A percentile compares a stretch with the other conserved stretches of the same genome.
phyloP scores from a whole-genome alignment of 2,113 vertebrate genomes.

The Pao palembangensis region DNA sequence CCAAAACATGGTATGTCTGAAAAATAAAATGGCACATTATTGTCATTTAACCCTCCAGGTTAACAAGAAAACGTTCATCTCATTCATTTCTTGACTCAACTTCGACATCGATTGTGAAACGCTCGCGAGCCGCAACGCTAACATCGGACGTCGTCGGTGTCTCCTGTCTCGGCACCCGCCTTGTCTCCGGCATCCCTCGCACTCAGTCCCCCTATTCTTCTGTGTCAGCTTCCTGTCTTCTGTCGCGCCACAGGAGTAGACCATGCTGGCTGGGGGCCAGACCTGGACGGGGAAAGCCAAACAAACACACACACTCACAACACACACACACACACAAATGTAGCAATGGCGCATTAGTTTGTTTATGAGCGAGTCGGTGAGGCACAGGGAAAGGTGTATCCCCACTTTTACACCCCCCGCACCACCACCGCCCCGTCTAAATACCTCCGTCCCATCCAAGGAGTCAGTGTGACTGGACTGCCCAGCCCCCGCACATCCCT shows the following conservation, averaged over 20 bases:
- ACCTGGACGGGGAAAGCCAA: constrained; percentile 40
- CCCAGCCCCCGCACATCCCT: constrained; percentile 51
- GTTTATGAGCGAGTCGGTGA: constrained; percentile 33
- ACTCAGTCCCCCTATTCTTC: constrained; percentile 68
- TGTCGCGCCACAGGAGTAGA: constrained; percentile 73
- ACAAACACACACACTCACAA: constrained; percentile 25
- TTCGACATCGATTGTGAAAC: too few relatives aligned
- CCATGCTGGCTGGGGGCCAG: constrained; percentile 61
- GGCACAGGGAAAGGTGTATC: constrained; percentile 25
- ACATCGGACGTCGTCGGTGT: constrained; percentile 59
- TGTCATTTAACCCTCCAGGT: too few relatives aligned
- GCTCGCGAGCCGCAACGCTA: constrained; percentile 52
- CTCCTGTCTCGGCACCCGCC: constrained; percentile 53
- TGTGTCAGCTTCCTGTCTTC: constrained; percentile 76
- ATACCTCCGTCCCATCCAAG: constrained; percentile 46
- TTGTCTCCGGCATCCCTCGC: constrained; percentile 56
- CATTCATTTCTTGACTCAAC: too few relatives aligned
- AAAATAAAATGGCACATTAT: too few relatives aligned
- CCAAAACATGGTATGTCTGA: too few relatives aligned
- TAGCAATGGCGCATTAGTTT: constrained; percentile 19
- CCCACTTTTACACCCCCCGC: constrained; percentile 20
- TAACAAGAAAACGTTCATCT: too few relatives aligned
- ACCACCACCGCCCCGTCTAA: constrained; percentile 37
- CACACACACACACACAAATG: neutral
- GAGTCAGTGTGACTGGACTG: constrained; percentile 71